phyloP scores from a whole-genome alignment of 1,140 invertebrate genomes.

The Paramacrobiotus metropolitanus region DNA sequence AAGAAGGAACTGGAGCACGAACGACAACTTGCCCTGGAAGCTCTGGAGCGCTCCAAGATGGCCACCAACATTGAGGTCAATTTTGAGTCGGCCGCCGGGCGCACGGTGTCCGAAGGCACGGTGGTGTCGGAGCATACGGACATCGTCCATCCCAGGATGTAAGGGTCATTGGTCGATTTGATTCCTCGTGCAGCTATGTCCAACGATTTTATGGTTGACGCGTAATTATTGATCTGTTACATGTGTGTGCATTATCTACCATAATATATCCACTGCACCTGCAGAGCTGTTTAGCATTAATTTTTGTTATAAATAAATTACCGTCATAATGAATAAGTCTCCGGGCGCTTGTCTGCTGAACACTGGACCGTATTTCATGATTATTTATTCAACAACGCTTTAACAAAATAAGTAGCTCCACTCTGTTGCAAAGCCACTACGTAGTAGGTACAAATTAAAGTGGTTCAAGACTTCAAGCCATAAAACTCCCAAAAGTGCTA shows the following conservation, averaged over 20 bases:
- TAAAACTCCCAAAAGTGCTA: no score
- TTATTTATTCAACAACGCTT: no score
- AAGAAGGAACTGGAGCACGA: slow-evolving; percentile 2
- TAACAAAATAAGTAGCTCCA: no score
- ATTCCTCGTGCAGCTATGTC: no score
- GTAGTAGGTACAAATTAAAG: no score
- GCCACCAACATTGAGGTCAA: background rate
- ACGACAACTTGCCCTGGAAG: background rate
- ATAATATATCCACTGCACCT: no score
- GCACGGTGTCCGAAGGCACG: background rate
- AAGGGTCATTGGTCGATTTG: no score
- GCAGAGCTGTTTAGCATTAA: background rate
- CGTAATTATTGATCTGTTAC: background rate
- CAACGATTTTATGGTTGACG: background rate
- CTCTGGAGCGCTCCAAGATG: background rate
- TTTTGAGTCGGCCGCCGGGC: background rate
- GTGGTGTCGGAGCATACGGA: background rate
- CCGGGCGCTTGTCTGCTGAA: background rate
- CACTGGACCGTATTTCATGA: no score
- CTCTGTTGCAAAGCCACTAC: no score
- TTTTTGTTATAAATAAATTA: background rate
- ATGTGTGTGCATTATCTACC: background rate
- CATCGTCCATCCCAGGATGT: slow-evolving; percentile 2
- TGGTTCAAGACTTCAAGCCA: no score
- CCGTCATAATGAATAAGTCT: background rate